Evolutionary conservation across 2,797 vertebrate genomes (phyloP).

Genomic region (Darevskia nairensis): DNA sequence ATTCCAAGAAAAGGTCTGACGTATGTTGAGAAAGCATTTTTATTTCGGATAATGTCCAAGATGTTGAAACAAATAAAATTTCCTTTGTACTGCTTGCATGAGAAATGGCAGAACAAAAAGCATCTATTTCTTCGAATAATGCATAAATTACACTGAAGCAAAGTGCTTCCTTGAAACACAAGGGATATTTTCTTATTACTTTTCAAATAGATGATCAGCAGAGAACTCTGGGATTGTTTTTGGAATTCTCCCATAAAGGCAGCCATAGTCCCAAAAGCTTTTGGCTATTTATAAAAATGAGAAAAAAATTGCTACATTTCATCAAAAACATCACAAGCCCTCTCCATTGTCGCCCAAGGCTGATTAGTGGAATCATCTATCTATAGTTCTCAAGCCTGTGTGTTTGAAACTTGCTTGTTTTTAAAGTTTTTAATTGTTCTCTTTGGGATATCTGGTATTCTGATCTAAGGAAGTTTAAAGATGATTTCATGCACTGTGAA

Average conservation of each 20-base stretch:
- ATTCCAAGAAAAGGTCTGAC: neutral
- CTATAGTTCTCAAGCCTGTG: neutral
- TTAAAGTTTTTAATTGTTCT: neutral
- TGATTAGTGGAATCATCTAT: neutral
- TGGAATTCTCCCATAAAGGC: neutral
- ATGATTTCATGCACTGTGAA: neutral
- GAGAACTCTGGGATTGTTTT: neutral
- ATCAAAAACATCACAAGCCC: neutral
- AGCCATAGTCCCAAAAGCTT: neutral
- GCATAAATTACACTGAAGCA: neutral
- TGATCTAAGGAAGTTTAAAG: neutral
- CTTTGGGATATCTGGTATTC: neutral
- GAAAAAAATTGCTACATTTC: neutral
- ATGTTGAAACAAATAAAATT: neutral
- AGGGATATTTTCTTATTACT: neutral
- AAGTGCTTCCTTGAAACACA: neutral
- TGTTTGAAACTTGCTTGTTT: neutral
- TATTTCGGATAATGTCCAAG: neutral
- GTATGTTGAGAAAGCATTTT: neutral
- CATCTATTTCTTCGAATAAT: neutral
- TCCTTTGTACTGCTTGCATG: neutral
- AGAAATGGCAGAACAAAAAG: neutral
- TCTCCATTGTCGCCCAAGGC: neutral
- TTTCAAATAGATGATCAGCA: neutral
- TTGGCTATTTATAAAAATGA: neutral